Evolutionary conservation across 2,113 vertebrate genomes (phyloP).

Genomic region (Thunnus maccoyii): DNA sequence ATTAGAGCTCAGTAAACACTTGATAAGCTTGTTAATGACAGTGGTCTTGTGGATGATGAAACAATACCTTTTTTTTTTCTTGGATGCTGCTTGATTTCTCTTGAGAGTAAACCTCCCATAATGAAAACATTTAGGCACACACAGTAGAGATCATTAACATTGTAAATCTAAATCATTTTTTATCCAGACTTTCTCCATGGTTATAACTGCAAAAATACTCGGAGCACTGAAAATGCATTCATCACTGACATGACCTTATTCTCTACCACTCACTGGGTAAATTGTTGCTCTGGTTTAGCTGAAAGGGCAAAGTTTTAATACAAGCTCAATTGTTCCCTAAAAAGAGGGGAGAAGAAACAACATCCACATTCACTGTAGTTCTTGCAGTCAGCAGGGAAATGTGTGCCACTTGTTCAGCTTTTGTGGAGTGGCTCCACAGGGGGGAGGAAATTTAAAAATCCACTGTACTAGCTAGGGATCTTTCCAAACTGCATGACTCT

Average conservation of each 20-base stretch:
- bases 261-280: neutral
- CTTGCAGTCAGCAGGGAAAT: conserved; percentile 32
- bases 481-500: conserved; percentile 30
- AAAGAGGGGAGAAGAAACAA: neutral
- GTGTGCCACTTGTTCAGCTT: conserved; percentile 40
- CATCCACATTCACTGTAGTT: conserved; percentile 24
- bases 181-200: neutral
- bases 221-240: neutral
- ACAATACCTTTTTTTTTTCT: neutral
- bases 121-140: neutral
- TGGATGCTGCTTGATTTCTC: conserved; percentile 36
- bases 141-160: neutral
- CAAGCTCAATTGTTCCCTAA: conserved; percentile 5
- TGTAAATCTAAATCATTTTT: conserved; percentile 2
- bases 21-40: conserved; percentile 45
- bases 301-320: neutral
- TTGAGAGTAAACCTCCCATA: neutral
- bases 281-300: neutral
- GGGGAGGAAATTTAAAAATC: neutral
- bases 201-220: neutral
- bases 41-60: conserved; percentile 32
- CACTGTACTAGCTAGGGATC: conserved; percentile 9
- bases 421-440: conserved; percentile 25
- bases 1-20: conserved; percentile 69
- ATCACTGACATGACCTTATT: conserved; percentile 11